Evolutionary conservation across 2,113 vertebrate genomes (phyloP).

Genomic region (Rostratula benghalensis): DNA sequence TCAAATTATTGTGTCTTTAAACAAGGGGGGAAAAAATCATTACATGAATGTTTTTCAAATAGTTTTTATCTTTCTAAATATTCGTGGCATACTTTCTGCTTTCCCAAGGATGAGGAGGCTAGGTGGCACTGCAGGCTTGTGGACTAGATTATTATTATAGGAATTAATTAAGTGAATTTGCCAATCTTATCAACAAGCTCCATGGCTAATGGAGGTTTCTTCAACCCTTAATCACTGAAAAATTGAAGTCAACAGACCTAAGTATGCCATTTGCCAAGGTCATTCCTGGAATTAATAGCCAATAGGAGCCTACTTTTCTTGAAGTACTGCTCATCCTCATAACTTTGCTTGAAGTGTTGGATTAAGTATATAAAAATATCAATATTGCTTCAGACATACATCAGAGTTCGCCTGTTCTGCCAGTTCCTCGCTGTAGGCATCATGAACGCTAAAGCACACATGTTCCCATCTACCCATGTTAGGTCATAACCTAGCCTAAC

Average conservation of each 20-base stretch:
- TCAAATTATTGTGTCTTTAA: neutral
- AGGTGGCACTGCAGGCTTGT: constrained; percentile 61
- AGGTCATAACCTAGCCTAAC: neutral
- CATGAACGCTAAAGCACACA: neutral
- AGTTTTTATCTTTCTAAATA: neutral
- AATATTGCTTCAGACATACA: neutral
- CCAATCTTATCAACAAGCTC: neutral
- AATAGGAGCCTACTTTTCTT: neutral
- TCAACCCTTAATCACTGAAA: neutral
- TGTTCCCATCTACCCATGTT: neutral
- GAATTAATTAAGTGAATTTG: neutral
- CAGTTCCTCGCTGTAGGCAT: neutral
- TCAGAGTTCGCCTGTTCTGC: neutral
- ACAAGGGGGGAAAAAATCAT: rapidly evolving
- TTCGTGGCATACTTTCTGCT: neutral
- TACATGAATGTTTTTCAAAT: neutral
- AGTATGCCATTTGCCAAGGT: neutral
- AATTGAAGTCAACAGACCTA: neutral
- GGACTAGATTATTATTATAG: neutral
- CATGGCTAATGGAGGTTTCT: neutral
- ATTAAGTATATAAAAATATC: neutral
- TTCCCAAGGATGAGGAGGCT: constrained; percentile 17
- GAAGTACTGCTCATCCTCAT: neutral
- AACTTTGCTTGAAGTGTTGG: neutral
- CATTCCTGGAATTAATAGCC: neutral